Conservation (phyloP, 2,888 invertebrate species). For the Hypercompe scribonia region DNA sequence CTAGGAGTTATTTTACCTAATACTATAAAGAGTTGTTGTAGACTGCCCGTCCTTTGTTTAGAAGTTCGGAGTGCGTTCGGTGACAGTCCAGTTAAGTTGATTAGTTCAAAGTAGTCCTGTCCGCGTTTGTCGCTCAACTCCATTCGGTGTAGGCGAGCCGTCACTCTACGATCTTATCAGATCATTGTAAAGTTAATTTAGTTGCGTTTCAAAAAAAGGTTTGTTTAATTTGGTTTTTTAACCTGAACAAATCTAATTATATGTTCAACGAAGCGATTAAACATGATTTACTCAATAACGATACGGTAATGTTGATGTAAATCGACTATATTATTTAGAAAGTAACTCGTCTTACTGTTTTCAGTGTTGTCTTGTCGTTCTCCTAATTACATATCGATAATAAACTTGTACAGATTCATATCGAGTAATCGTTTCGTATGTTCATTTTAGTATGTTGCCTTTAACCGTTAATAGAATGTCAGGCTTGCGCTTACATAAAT, state of each 20-base stretch:
- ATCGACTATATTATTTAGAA: constrained; percentile 21
- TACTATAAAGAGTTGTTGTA: constrained; percentile 80
- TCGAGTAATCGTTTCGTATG: not conserved
- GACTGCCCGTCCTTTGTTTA: constrained; percentile 67
- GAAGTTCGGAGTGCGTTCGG: constrained; percentile 74
- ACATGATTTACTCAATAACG: constrained; percentile 41
- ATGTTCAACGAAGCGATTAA: constrained; percentile 51
- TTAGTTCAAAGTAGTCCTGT: constrained; percentile 69
- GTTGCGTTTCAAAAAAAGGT: constrained; percentile 57
- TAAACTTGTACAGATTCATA: not conserved
- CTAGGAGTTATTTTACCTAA: constrained; percentile 79
- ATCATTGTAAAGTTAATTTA: constrained; percentile 67
- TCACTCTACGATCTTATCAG: constrained; percentile 65
- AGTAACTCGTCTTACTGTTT: not conserved
- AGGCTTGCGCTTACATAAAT: not conserved
- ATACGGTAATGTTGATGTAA: constrained; percentile 25
- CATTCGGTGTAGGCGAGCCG: constrained; percentile 67
- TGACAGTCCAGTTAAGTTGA: constrained; percentile 70
- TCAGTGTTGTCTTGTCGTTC: not conserved
- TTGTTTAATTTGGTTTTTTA: constrained; percentile 60
- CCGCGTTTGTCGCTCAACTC: constrained; percentile 54
- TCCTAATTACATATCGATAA: constrained; percentile 2
- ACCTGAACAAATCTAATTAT: constrained; percentile 54
- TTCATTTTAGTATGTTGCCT: not conserved
- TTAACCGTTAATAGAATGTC: not conserved